A percentile compares a stretch with the other conserved stretches of the same genome.
Evolutionary conservation across 2,888 invertebrate species (phyloP).

Genomic region (Sclerodermus sp.): DNA sequence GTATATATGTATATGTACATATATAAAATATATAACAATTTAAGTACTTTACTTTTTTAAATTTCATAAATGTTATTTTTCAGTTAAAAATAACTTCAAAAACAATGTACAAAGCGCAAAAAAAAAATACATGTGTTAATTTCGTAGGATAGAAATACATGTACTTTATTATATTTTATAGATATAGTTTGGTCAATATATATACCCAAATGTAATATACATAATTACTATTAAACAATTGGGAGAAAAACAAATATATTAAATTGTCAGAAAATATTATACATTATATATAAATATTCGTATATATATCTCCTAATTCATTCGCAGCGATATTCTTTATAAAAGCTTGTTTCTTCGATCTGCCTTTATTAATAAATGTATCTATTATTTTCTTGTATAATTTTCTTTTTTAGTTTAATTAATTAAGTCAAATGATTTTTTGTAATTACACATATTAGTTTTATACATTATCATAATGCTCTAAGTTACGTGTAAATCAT

Average conservation of each 20-base stretch:
- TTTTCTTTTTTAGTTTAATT: too few species aligned
- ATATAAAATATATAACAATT: too few species aligned
- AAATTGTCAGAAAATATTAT: not conserved
- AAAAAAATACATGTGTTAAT: constrained; percentile 15
- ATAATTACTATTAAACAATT: constrained; percentile 4
- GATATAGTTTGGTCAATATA: constrained; percentile 26
- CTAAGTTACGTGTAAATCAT: too few species aligned
- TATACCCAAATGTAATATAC: constrained; percentile 22
- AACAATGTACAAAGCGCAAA: constrained; percentile 23
- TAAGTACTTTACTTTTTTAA: too few species aligned
- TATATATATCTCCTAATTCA: too few species aligned
- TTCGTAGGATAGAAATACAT: constrained; percentile 19
- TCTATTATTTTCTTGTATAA: not conserved
- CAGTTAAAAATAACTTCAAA: constrained; percentile 1
- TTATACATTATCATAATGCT: too few species aligned
- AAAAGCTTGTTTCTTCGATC: not conserved
- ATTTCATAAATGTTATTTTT: too few species aligned
- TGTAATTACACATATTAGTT: too few species aligned
- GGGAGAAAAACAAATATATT: constrained; percentile 6
- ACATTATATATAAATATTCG: too few species aligned
- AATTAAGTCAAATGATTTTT: too few species aligned
- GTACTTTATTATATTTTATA: constrained; percentile 37
- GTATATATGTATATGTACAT: too few species aligned
- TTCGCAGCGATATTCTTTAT: too few species aligned
- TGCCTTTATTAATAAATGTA: not conserved